phyloP scores from a whole-genome alignment of 2,888 invertebrate genomes.

The Melieria crassipennis region DNA sequence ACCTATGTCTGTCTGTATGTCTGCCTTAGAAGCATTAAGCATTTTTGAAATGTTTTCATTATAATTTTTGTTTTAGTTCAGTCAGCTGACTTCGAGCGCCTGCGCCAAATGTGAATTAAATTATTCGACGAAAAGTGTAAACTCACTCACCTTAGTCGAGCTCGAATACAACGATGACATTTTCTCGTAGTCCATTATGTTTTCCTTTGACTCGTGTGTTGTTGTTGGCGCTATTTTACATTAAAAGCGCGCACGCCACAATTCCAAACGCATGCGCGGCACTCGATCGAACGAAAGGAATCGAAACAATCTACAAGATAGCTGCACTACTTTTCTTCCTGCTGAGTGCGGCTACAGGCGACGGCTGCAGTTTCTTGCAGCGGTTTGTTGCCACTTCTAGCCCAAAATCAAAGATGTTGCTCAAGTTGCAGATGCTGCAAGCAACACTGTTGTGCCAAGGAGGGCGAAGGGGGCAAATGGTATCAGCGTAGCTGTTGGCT shows the following conservation, averaged over 20 bases:
- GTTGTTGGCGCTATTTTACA: not conserved
- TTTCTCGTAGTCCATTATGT: constrained; percentile 58
- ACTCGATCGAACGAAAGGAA: too few species aligned
- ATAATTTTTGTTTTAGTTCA: too few species aligned
- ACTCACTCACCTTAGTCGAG: constrained; percentile 33
- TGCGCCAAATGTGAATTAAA: too few species aligned
- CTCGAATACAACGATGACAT: constrained; percentile 47
- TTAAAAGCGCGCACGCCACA: not conserved
- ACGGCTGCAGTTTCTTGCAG: not conserved
- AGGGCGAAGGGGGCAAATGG: not conserved
- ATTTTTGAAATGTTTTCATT: too few species aligned
- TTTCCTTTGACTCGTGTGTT: not conserved
- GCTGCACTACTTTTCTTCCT: constrained; percentile 34
- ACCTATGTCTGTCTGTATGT: too few species aligned
- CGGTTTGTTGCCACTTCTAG: too few species aligned
- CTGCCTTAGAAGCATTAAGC: too few species aligned
- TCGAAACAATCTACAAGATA: constrained; percentile 27
- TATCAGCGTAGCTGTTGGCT: not conserved
- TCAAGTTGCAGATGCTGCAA: not conserved
- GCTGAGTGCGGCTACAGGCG: not conserved
- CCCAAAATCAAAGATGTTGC: too few species aligned
- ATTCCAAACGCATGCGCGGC: not conserved
- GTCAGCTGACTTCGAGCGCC: too few species aligned
- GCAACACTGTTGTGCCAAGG: not conserved
- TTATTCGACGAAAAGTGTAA: constrained; percentile 3